Percentiles rank a stretch among this genome's conserved stretches.
Evolutionary conservation across 2,797 vertebrate species (phyloP).

Genomic region (Bovichtus variegatus): DNA sequence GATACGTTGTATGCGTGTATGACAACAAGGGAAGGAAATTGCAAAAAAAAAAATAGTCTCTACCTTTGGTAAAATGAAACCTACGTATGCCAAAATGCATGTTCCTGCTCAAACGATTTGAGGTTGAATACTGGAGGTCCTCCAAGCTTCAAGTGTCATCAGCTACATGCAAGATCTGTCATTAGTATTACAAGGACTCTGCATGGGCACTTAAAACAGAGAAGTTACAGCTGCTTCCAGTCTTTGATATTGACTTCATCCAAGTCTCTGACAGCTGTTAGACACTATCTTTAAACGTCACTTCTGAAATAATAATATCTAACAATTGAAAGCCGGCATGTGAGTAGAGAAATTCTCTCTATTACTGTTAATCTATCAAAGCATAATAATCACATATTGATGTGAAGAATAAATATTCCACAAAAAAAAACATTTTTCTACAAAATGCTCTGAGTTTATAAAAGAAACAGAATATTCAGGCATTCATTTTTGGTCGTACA

Average conservation of each 20-base stretch:
- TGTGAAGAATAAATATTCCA: neutral
- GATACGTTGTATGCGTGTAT: neutral
- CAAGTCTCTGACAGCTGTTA: too few species aligned
- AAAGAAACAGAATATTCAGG: constrained; percentile 39
- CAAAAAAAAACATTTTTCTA: constrained; percentile 7
- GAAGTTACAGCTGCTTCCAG: constrained; percentile 51
- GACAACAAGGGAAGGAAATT: neutral
- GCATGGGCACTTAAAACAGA: constrained; percentile 33
- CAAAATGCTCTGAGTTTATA: constrained; percentile 45
- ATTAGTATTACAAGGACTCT: constrained; percentile 37
- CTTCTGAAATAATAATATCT: constrained; percentile 31
- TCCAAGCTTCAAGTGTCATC: constrained; percentile 42
- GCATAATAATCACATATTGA: constrained; percentile 23
- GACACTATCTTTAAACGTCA: constrained; percentile 33
- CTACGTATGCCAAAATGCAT: neutral
- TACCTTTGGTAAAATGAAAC: neutral
- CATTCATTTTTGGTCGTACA: constrained; percentile 57
- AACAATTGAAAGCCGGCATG: constrained; percentile 30
- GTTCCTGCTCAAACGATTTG: neutral
- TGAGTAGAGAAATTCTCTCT: constrained; percentile 19
- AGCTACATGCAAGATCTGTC: constrained; percentile 1
- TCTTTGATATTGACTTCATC: constrained; percentile 10
- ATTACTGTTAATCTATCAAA: constrained; percentile 10
- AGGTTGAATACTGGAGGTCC: constrained; percentile 7
- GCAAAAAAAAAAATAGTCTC: neutral